Percentiles rank a stretch among this genome's conserved stretches.
Evolutionary conservation across 2,888 invertebrate species (phyloP).

Genomic region (Shargacucullia verbasci): DNA sequence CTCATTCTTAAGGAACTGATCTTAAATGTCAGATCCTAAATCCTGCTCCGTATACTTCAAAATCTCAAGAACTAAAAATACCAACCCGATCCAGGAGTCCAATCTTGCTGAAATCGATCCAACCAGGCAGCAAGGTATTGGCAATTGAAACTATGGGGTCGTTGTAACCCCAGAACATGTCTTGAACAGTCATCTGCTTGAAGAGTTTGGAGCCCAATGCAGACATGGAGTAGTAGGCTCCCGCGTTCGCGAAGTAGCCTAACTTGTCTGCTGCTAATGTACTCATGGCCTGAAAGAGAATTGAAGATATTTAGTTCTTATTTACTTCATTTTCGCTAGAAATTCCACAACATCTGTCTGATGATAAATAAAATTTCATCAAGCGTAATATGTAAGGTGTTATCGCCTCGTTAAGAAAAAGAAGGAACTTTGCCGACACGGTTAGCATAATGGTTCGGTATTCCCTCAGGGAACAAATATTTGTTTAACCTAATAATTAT

Average conservation of each 20-base stretch:
- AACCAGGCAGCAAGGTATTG: slow-evolving; percentile 92
- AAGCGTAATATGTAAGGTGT: too few species aligned
- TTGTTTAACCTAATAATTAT: too few species aligned
- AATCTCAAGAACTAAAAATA: slow-evolving; percentile 31
- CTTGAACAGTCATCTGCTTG: slow-evolving; percentile 90
- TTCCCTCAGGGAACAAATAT: too few species aligned
- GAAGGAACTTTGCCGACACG: too few species aligned
- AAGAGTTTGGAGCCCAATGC: slow-evolving; percentile 91
- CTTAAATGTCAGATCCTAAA: too few species aligned
- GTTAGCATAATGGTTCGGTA: too few species aligned
- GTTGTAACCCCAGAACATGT: slow-evolving; percentile 95
- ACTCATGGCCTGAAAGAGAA: slow-evolving; percentile 75
- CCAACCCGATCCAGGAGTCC: slow-evolving; percentile 95
- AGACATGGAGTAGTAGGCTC: slow-evolving; percentile 90
- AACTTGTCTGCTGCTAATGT: slow-evolving; percentile 78
- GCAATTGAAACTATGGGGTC: slow-evolving; percentile 93
- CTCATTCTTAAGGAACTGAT: too few species aligned
- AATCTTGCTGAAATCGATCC: slow-evolving; percentile 94
- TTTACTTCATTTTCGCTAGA: too few species aligned
- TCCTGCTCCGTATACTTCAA: too few species aligned
- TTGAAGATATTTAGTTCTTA: background rate
- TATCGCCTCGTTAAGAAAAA: too few species aligned
- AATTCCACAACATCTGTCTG: too few species aligned
- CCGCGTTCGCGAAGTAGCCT: slow-evolving; percentile 89
- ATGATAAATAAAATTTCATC: too few species aligned